Percentiles rank a stretch among this genome's conserved stretches.
phyloP scores from a whole-genome alignment of 2,113 vertebrate species.

The Pyrgilauda ruficollis region DNA sequence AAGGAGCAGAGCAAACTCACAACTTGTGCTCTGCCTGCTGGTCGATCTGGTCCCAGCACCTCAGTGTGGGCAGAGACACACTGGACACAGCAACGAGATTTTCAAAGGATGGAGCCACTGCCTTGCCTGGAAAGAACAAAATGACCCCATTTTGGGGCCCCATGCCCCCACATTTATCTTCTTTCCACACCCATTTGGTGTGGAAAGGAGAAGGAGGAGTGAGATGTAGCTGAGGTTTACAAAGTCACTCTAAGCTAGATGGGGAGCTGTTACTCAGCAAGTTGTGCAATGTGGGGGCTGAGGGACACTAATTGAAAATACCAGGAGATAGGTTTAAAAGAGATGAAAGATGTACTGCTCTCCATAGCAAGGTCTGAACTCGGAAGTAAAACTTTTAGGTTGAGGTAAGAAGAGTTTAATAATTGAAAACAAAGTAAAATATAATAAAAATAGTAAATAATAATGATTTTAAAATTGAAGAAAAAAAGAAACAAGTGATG shows the following conservation, averaged over 20 bases:
- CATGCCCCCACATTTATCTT: background rate
- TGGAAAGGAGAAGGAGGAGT: background rate
- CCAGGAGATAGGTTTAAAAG: background rate
- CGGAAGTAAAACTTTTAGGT: background rate
- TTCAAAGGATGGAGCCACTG: background rate
- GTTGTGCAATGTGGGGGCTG: background rate
- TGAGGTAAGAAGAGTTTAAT: background rate
- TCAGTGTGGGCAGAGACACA: accelerated
- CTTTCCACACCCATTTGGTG: background rate
- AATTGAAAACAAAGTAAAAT: background rate
- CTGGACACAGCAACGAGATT: accelerated
- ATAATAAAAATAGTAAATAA: background rate
- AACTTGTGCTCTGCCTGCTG: background rate
- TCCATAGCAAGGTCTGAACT: background rate
- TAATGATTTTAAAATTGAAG: too few species aligned
- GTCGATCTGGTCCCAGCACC: too few species aligned
- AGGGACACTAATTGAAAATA: background rate
- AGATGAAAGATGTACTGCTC: background rate
- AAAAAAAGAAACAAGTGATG: background rate
- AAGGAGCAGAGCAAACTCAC: background rate
- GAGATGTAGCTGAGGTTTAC: background rate
- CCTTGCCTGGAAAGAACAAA: background rate
- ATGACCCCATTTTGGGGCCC: too few species aligned
- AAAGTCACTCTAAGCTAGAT: background rate
- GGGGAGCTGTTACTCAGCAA: background rate